Conservation (phyloP, 2,888 invertebrate genomes). For the Eurytoma californica region DNA sequence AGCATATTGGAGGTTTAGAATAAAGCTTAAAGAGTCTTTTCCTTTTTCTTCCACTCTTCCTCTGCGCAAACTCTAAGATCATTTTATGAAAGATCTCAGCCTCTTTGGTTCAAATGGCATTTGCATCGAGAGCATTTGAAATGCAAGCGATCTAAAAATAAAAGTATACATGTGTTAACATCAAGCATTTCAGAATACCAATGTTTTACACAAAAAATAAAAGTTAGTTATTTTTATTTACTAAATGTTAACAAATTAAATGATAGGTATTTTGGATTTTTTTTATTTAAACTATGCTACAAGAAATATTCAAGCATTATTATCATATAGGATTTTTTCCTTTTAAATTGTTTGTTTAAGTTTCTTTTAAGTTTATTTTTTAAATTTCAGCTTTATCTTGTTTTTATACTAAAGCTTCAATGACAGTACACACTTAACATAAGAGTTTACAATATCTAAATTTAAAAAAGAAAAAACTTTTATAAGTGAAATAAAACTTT, state of each 20-base stretch:
- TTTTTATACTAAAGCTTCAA: no score
- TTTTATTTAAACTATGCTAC: no score
- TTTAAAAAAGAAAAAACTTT: background rate
- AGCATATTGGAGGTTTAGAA: slow-evolving; percentile 60
- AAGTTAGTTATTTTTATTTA: no score
- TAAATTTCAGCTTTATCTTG: no score
- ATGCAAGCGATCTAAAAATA: slow-evolving; percentile 39
- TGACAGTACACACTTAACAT: no score
- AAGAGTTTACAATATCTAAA: background rate
- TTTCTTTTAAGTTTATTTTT: no score
- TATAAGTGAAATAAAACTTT: background rate
- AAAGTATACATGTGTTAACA: slow-evolving; percentile 9
- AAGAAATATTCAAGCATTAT: no score
- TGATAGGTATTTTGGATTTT: no score
- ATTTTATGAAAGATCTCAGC: slow-evolving; percentile 52
- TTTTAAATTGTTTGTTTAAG: no score
- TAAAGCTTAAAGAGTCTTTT: slow-evolving; percentile 38
- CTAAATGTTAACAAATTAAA: no score
- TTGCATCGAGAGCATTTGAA: slow-evolving; percentile 46
- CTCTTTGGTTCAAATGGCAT: slow-evolving; percentile 54
- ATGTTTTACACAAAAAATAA: background rate
- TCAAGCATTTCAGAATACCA: background rate
- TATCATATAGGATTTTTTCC: no score
- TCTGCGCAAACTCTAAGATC: slow-evolving; percentile 45
- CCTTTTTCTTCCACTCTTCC: slow-evolving; percentile 47